Percentiles rank a stretch among this genome's conserved stretches.
These are phyloP conservation scores for Hymenochirus boettgeri DNA, from an alignment of 2,113 vertebrate species.

Conservation along the genomic window DNA sequence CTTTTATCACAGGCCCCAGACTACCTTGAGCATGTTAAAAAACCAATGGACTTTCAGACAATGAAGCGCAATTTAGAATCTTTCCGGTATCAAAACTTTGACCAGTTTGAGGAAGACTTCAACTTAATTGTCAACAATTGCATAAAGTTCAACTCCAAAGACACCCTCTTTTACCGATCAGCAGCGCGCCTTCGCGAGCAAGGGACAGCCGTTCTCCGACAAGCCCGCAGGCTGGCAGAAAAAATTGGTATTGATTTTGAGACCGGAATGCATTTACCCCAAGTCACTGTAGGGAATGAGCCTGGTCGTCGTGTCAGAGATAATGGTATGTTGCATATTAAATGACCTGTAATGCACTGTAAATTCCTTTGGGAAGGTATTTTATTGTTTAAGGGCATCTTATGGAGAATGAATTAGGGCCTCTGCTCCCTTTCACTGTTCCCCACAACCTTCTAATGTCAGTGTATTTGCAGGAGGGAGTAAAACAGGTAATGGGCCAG, in stretches of 20 bases:
- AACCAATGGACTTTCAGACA: conserved; percentile 97
- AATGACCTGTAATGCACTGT: no score
- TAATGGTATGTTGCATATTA: conserved; percentile 61
- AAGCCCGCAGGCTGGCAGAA: conserved; percentile 87
- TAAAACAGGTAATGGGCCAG: no score
- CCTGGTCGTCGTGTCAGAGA: conserved; percentile 59
- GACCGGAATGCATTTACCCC: conserved; percentile 88
- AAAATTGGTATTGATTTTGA: conserved; percentile 96
- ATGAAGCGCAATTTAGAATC: conserved; percentile 94
- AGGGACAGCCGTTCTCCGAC: conserved; percentile 77
- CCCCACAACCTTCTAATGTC: no score
- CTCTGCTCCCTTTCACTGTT: no score
- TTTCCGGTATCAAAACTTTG: conserved; percentile 90
- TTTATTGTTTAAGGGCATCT: no score
- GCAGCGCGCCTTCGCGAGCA: conserved; percentile 89
- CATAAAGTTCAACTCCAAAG: conserved; percentile 97
- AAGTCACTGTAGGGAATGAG: conserved; percentile 77
- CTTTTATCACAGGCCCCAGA: conserved; percentile 80
- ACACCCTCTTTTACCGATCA: conserved; percentile 94
- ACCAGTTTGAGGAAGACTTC: conserved; percentile 93
- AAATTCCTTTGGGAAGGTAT: no score
- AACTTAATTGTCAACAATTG: conserved; percentile 97
- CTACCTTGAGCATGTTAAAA: conserved; percentile 96
- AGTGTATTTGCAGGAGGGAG: no score
- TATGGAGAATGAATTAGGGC: no score